These are phyloP conservation scores for Idaea dimidiata DNA, from an alignment of 2,888 invertebrate species.

Conservation along the genomic window DNA sequence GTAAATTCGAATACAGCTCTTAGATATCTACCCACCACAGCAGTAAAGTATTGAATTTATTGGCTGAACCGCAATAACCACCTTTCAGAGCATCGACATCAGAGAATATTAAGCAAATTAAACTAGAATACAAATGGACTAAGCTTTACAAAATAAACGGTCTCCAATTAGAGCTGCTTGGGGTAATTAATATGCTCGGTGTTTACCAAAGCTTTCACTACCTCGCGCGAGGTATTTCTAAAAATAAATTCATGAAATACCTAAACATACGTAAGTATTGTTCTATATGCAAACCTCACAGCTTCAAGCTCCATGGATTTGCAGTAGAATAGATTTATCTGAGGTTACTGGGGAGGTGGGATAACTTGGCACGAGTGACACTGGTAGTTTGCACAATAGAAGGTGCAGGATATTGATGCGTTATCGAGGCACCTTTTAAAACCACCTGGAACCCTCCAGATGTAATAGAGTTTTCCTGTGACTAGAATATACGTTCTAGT, in stretches of 20 bases:
- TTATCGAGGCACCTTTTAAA: constrained; percentile 46
- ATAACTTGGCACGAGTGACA: constrained; percentile 14
- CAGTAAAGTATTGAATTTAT: constrained; percentile 57
- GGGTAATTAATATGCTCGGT: constrained; percentile 30
- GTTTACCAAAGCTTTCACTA: constrained; percentile 25
- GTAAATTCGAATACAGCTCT: constrained; percentile 45
- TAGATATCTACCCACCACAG: constrained; percentile 38
- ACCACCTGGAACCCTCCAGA: constrained; percentile 36
- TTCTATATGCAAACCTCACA: constrained; percentile 26
- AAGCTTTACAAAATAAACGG: constrained; percentile 14
- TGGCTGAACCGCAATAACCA: constrained; percentile 39
- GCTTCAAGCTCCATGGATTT: constrained; percentile 20
- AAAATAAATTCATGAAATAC: constrained; percentile 26
- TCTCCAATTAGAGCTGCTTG: constrained; percentile 24
- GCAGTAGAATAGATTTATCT: constrained; percentile 26
- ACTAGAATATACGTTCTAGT: constrained; percentile 19
- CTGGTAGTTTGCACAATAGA: constrained; percentile 29
- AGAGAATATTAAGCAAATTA: constrained; percentile 20
- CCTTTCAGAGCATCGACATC: constrained; percentile 26
- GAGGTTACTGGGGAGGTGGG: constrained; percentile 18
- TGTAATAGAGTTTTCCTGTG: constrained; percentile 39
- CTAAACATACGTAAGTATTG: constrained; percentile 2
- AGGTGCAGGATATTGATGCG: constrained; percentile 45
- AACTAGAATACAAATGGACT: constrained; percentile 7
- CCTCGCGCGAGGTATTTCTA: constrained; percentile 26